Percentiles rank a stretch among this genome's conserved stretches.
Evolutionary conservation across 2,888 invertebrate genomes (phyloP).

Genomic region (Galeopsomyia nigrocyanea): DNA sequence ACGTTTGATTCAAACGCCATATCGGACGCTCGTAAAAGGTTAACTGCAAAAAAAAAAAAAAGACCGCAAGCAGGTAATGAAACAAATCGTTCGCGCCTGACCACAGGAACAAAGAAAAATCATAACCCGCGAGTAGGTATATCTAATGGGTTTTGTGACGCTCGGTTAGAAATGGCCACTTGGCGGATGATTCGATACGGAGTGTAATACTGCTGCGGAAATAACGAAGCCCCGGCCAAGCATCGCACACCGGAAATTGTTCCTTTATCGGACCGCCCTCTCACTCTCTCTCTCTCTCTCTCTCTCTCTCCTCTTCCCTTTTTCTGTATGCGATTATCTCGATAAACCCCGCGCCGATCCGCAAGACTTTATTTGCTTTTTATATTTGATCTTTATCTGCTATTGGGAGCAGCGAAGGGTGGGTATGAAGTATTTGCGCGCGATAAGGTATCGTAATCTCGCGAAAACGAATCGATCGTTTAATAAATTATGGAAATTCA

Average conservation of each 20-base stretch:
- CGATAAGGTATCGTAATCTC: not conserved
- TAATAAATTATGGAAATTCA: too few species aligned
- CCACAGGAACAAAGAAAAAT: slow-evolving; percentile 12
- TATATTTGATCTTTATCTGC: slow-evolving; percentile 21
- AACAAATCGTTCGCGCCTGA: not conserved
- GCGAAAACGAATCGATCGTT: not conserved
- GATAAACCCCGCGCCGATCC: slow-evolving; percentile 11
- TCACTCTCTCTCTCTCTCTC: not conserved
- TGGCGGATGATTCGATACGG: slow-evolving; percentile 41
- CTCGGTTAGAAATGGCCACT: slow-evolving; percentile 21
- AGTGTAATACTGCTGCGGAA: slow-evolving; percentile 57
- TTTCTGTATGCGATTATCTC: slow-evolving; percentile 10
- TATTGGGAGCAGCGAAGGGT: not conserved
- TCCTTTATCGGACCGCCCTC: slow-evolving; percentile 48
- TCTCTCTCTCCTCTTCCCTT: not conserved
- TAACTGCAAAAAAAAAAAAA: too few species aligned
- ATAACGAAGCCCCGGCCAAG: slow-evolving; percentile 52
- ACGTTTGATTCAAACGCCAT: too few species aligned
- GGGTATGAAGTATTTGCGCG: not conserved
- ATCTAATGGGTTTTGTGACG: slow-evolving; percentile 31
- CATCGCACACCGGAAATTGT: slow-evolving; percentile 52
- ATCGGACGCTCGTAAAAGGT: too few species aligned
- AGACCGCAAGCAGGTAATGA: not conserved
- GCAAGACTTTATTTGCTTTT: slow-evolving; percentile 11
- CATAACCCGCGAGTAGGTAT: not conserved